Evolutionary conservation across 2,888 invertebrate species (phyloP).

Genomic region (Drosophila mimica): DNA sequence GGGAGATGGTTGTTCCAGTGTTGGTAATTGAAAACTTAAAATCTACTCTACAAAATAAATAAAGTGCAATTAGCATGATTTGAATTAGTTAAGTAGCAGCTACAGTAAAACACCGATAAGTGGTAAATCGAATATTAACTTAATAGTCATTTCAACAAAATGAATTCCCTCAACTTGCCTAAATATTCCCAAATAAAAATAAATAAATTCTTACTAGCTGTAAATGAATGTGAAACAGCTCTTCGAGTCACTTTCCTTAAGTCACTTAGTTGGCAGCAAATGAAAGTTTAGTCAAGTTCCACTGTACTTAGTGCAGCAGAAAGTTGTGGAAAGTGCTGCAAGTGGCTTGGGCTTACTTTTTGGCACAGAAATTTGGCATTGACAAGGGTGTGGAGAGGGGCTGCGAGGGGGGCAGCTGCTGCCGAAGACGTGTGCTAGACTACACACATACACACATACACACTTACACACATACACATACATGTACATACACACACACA

Average conservation of each 20-base stretch:
- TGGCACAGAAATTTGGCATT: slow-evolving; percentile 17
- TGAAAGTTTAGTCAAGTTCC: slow-evolving; percentile 5
- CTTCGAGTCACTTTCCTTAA: neutral
- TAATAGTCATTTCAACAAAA: neutral
- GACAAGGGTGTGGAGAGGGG: neutral
- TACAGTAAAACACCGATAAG: slow-evolving; percentile 47
- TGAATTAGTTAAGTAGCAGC: slow-evolving; percentile 84
- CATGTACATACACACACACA: slow-evolving; percentile 1
- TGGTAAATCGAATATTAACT: neutral
- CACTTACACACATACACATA: neutral
- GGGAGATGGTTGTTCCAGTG: neutral
- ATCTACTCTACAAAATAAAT: slow-evolving; percentile 83
- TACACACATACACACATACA: slow-evolving; percentile 21
- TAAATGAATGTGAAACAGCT: neutral
- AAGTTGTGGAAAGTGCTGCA: slow-evolving; percentile 22
- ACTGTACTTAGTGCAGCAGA: slow-evolving; percentile 39
- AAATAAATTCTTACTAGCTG: neutral
- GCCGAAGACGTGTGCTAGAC: slow-evolving; percentile 67
- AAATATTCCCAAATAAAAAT: neutral
- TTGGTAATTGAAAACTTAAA: slow-evolving; percentile 73
- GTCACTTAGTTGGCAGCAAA: neutral
- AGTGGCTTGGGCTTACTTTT: slow-evolving; percentile 39
- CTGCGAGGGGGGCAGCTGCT: slow-evolving; percentile 24
- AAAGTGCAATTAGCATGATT: slow-evolving; percentile 85
- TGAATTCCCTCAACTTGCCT: neutral